These are phyloP conservation scores for Enteromius unitaeniatus DNA, from an alignment of 2,797 vertebrate genomes.

Conservation along the genomic window DNA sequence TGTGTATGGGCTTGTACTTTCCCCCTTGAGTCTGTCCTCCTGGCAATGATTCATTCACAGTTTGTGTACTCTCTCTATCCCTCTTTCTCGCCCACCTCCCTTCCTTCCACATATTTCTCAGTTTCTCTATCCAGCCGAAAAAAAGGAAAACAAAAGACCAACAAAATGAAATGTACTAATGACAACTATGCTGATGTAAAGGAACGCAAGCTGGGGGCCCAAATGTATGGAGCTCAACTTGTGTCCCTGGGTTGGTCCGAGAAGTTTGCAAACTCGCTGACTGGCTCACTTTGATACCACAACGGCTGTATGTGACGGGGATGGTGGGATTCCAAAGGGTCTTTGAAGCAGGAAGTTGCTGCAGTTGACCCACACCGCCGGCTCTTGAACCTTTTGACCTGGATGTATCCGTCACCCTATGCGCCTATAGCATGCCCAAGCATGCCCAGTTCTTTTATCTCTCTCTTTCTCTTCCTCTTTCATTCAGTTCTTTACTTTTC, in stretches of 20 bases:
- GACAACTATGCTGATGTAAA: conserved; percentile 23
- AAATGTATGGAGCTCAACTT: conserved; percentile 38
- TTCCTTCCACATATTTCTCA: conserved; percentile 66
- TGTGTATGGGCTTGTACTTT: conserved; percentile 65
- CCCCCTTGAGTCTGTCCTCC: conserved; percentile 49
- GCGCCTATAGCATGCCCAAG: conserved; percentile 67
- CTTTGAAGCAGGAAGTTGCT: conserved; percentile 42
- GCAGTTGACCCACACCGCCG: conserved; percentile 48
- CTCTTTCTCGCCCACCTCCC: conserved; percentile 52
- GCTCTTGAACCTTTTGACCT: conserved; percentile 53
- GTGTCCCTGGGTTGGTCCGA: conserved; percentile 23
- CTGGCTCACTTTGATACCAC: conserved; percentile 30
- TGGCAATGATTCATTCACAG: conserved; percentile 62
- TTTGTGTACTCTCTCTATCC: conserved; percentile 62
- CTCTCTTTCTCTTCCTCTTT: conserved; percentile 56
- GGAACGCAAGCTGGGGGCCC: conserved; percentile 38
- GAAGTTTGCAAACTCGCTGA: conserved; percentile 1
- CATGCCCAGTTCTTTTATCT: conserved; percentile 65
- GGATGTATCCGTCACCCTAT: conserved; percentile 59
- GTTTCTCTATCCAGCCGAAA: conserved; percentile 55
- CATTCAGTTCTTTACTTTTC: conserved; percentile 63
- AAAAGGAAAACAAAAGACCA: conserved; percentile 14
- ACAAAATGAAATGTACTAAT: conserved; percentile 21
- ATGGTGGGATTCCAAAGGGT: conserved; percentile 32
- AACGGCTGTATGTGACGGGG: conserved; percentile 17